phyloP scores from a whole-genome alignment of 2,888 invertebrate species.

The Melangyna quadrimaculata region DNA sequence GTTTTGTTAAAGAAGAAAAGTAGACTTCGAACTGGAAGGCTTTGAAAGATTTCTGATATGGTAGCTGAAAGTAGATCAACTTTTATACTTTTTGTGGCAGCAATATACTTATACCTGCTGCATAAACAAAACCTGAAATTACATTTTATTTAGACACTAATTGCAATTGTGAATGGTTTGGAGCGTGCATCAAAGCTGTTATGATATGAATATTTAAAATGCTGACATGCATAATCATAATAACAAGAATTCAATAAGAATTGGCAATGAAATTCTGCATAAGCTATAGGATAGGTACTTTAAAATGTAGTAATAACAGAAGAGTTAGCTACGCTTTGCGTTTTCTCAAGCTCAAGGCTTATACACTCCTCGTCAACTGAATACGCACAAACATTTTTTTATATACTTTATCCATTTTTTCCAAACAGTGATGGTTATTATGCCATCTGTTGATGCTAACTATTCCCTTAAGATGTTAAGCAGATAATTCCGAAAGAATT shows the following conservation, averaged over 20 bases:
- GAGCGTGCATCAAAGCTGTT: slow-evolving; percentile 10
- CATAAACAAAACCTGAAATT: background rate
- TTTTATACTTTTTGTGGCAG: slow-evolving; percentile 50
- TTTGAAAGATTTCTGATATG: slow-evolving; percentile 32
- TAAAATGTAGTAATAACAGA: background rate
- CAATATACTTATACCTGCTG: background rate
- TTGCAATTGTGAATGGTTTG: background rate
- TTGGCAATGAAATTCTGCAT: too few species aligned
- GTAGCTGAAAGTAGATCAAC: slow-evolving; percentile 24
- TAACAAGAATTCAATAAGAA: slow-evolving; percentile 1
- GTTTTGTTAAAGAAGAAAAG: slow-evolving; percentile 72
- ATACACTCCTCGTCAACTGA: too few species aligned
- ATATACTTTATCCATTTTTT: too few species aligned
- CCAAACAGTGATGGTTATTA: too few species aligned
- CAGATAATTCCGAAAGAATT: too few species aligned
- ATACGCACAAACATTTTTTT: too few species aligned
- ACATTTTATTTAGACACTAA: slow-evolving; percentile 22
- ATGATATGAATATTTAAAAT: too few species aligned
- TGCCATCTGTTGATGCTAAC: too few species aligned
- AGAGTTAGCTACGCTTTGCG: background rate
- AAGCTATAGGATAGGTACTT: too few species aligned
- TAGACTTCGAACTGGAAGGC: slow-evolving; percentile 33
- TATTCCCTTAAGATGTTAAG: too few species aligned
- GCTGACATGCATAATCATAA: background rate
- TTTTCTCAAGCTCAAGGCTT: background rate